A percentile compares a stretch with the other conserved stretches of the same genome.
phyloP scores from a whole-genome alignment of 2,888 invertebrate genomes.

The Gonocerus acuteangulatus region DNA sequence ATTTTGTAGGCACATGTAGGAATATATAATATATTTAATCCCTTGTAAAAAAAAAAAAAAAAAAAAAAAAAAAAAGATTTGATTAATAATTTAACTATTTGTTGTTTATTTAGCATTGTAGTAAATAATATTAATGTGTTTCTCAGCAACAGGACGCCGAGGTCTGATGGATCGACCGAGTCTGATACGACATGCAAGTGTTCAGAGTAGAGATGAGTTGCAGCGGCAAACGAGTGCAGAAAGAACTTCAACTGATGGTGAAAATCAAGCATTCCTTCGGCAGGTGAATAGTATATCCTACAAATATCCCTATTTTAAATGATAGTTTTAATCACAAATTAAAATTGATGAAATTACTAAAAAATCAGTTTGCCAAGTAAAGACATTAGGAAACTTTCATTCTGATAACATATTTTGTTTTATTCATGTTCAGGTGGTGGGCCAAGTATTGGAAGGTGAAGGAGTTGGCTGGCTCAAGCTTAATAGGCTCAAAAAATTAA shows the following conservation, averaged over 20 bases:
- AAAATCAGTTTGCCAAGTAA: not conserved
- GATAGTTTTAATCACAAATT: not conserved
- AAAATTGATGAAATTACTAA: not conserved
- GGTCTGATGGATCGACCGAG: constrained; percentile 77
- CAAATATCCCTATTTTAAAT: not conserved
- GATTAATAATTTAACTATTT: too few relatives aligned
- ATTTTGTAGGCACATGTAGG: too few relatives aligned
- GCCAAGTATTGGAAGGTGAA: constrained; percentile 79
- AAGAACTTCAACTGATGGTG: constrained; percentile 67
- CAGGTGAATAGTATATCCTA: constrained; percentile 59
- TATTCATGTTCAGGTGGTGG: constrained; percentile 54
- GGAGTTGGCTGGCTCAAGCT: constrained; percentile 95
- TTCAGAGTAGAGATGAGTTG: constrained; percentile 56
- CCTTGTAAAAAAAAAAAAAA: too few relatives aligned
- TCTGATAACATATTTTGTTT: not conserved
- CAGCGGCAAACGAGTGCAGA: constrained; percentile 62
- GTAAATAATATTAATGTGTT: too few relatives aligned
- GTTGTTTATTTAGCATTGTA: too few relatives aligned
- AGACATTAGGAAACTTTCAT: too few relatives aligned
- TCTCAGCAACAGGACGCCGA: constrained; percentile 48
- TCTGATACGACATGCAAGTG: constrained; percentile 72
- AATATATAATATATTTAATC: too few relatives aligned
- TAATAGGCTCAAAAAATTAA: constrained; percentile 83
- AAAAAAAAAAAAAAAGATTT: too few relatives aligned
- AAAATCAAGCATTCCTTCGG: constrained; percentile 89